Base-by-base conservation (phyloP, 2,888 invertebrate species). In the Standfussiana lucernea region DNA sequence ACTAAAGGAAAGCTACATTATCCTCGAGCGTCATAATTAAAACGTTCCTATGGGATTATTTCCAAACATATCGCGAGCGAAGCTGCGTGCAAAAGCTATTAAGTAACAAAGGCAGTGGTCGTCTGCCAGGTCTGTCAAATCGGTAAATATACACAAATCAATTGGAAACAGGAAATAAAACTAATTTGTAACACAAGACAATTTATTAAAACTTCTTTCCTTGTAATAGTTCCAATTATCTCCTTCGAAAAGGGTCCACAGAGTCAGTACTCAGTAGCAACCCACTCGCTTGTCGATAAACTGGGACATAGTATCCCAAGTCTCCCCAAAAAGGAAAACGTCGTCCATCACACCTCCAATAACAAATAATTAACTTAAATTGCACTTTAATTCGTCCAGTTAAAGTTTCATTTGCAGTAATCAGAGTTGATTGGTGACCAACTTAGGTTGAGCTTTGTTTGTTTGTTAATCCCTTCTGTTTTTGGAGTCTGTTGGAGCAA, bases 401-500 rank as follows among this genome's bases (percentile, higher is more conserved):
- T 92, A 95, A 92, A 92, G 95, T 93, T 91, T 91, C 88, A 91
- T 94, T 94, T 95, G 87, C 92, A 83, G 86, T 91, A 91, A 92
- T 91, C 77, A 80, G 68, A 88, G 86, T 88, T 87, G 89, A 91
- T 88, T 78, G 70, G 24, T 24, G 66, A 69, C 95, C 93, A 94
- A 56, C 87, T 81, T 89, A 83, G 53, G 35, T 86, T 89, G 95
- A 93, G 75, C 94, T 91, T 77, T 85, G 85, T 87, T 89, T 86
- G 74, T 83, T 83, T 86, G 80, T 59, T 82, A 85, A 80, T 85
- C 80, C 81, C 82, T 85, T 79, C 73, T 76, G 72, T 75, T 79
- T 86, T 83, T 82, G 61, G 73, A 64, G 65, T 42, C 68, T 70
- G 67, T 80, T 84, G 75, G 84, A 82, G 77, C 82, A 83, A 87